Evolutionary conservation across 2,888 invertebrate genomes (phyloP), one percentile per base, ranked within the genome.

Genomic region (Meteorus cinctellus): DNA sequence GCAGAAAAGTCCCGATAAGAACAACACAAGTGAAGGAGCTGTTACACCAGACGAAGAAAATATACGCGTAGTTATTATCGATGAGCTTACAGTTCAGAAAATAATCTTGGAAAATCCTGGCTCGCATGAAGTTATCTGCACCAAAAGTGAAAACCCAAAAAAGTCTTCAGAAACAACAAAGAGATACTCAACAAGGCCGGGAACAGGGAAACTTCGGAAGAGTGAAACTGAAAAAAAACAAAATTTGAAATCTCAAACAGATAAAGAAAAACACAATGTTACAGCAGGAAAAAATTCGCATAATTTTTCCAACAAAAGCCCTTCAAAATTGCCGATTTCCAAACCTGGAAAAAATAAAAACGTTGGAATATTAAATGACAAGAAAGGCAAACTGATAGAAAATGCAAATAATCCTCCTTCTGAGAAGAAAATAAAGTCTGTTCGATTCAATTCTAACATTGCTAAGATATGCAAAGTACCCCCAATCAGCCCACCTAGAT

Each of bases 41-140:
- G 16, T 27, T 51, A 36, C 67, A 62, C 65, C 76, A n/a, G 60
- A 68, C n/a, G 62, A 66, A 67, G 75, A 78, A 31, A 77, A 78
- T 66, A 74, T 82, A 14, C 79, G 80, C 19, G 80, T 85, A 68
- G 79, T 85, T 24, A 83, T 85, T n/a, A 81, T 85, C 45, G 85
- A 86, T 67, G 84, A 82, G 73, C 74, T 86, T 14, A 83, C 82
- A n/a, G 75, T 84, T 10, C 86, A 86, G 69, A 86, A 84, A 71
- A 83, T 86, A 45, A 84, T 85, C 0, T 69, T 83, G 36, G 83
- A 85, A 62, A 82, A 79, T 36, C 77, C 77, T 29, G 82, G 81
- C 0, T 81, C 81, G 62, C 82, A 82, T n/a, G 81, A 86, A 65
- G 79, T 84, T 19, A 74, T 84, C 4, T 59, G 83, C 36, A 86